A percentile compares a stretch with the other conserved stretches of the same genome.
Conservation (phyloP, 2,888 invertebrate genomes). For the Drosophila melanosoma region DNA sequence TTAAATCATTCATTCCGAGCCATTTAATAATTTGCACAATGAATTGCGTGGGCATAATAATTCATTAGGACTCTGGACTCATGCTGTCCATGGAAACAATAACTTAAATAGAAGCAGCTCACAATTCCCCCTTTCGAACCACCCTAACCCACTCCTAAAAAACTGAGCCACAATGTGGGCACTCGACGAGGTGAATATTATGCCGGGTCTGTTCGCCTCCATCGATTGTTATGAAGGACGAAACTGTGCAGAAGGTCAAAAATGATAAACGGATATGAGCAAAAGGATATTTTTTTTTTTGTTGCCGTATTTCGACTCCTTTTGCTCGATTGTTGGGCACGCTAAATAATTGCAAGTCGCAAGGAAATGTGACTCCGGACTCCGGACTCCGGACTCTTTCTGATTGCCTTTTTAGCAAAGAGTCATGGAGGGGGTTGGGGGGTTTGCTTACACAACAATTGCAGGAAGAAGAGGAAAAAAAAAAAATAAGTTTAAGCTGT, state of each 20-base stretch:
- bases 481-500: constrained; percentile 75
- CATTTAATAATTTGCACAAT: constrained; percentile 79
- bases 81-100: constrained; percentile 65
- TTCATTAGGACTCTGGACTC: constrained; percentile 66
- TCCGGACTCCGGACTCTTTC: constrained; percentile 18
- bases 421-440: neutral
- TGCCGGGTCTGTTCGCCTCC: constrained; percentile 36
- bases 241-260: constrained; percentile 80
- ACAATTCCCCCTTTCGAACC: constrained; percentile 7
- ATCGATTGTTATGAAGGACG: constrained; percentile 60
- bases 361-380: constrained; percentile 37
- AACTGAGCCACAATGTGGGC: constrained; percentile 36
- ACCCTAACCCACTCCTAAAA: neutral
- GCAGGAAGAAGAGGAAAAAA: constrained; percentile 44
- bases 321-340: constrained; percentile 59
- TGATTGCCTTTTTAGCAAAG: constrained; percentile 18
- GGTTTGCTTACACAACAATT: constrained; percentile 48
- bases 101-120: constrained; percentile 61
- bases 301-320: constrained; percentile 51
- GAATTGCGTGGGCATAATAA: constrained; percentile 63
- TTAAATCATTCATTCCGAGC: constrained; percentile 82
- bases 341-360: constrained; percentile 78
- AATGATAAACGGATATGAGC: constrained; percentile 83
- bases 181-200: constrained; percentile 32
- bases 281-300: constrained; percentile 75